These are phyloP conservation scores for Heliothis subflexa DNA, from an alignment of 1,140 invertebrate genomes.

Conservation along the genomic window DNA sequence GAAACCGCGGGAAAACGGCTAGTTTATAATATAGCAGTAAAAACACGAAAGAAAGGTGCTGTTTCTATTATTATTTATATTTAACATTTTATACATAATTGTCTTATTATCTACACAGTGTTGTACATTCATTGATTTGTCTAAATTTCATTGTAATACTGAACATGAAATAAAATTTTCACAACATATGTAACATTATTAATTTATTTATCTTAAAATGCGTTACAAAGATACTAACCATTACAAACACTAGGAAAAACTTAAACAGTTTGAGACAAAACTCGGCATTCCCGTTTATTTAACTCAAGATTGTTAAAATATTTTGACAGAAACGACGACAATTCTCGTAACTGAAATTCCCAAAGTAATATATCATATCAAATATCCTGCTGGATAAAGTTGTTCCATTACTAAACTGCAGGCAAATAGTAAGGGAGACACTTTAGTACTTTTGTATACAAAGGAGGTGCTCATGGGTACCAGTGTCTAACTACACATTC, in stretches of 20 bases:
- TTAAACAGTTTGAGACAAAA: slow-evolving; percentile 31
- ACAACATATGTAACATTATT: slow-evolving; percentile 6
- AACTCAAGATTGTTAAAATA: slow-evolving; percentile 18
- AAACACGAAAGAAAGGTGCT: slow-evolving; percentile 27
- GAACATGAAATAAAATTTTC: slow-evolving; percentile 39
- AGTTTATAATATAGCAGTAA: slow-evolving; percentile 7
- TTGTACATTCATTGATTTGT: slow-evolving; percentile 41
- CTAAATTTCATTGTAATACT: slow-evolving; percentile 49
- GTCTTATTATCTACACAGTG: slow-evolving; percentile 50
- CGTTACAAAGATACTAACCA: slow-evolving; percentile 11
- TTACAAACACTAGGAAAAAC: slow-evolving; percentile 4
- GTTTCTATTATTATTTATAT: slow-evolving; percentile 43
- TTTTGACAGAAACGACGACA: not conserved
- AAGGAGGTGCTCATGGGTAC: slow-evolving; percentile 13
- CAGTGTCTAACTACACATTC: slow-evolving; percentile 39
- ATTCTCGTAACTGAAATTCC: slow-evolving; percentile 1
- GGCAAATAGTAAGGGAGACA: not conserved
- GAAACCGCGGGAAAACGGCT: too few relatives aligned
- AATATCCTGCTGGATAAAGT: not conserved
- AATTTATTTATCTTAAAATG: slow-evolving; percentile 41
- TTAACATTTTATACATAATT: slow-evolving; percentile 48
- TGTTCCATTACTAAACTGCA: slow-evolving; percentile 2
- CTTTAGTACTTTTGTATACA: not conserved
- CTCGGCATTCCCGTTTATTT: slow-evolving; percentile 3
- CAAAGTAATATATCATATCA: not conserved